Base-by-base conservation (phyloP, 1,140 invertebrate species). In the Probaryconus sp. region DNA sequence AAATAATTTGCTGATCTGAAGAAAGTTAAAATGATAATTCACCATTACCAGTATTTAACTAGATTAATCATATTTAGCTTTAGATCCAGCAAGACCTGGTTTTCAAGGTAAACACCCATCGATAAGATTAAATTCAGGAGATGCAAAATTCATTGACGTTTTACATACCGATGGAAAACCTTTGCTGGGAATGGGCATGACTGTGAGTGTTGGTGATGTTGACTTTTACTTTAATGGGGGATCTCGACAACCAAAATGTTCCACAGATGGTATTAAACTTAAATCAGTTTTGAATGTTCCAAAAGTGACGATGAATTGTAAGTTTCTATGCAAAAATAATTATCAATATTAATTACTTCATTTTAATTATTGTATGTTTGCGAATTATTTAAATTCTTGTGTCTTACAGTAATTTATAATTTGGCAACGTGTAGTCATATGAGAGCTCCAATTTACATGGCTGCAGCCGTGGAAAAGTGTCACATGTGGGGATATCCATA, bases 61-160 rank as follows among this genome's bases (percentile, higher is more conserved):
- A 16, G 16, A 28, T 31, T 71, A 26, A 20, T 16, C 9, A 30
- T 17, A 28, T 17, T 47, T 40, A 89, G 89, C 83, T 43, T 73
- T 89, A 47, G 89, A 90, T 79, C 85, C 89, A 10, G 89, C 89
- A 6, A 82, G 85, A 48, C 88, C 87, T 31, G 79, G 81, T 16
- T 90, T 89, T 71, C 87, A 89, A 78, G 79, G 81, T 5, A 77
- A 72, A 42, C 76, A 83, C 56, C 61, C 79, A 17, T 16, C 65
- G 42, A 82, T 85, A 0, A 78, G 87, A 26, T 68, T 89, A 18
- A 68, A 82, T 58, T 70, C 80, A 4, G 76, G 58, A 3, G 88
- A 89, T 71, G 89, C 85, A 4, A 65, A 81, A 6, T 88, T 88
- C 67, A 82, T 89, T 0, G 88, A 89, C 21, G 82, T 88, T 14